These are phyloP conservation scores for Leucophenga montana DNA, from an alignment of 2,888 invertebrate genomes.

Conservation along the genomic window DNA sequence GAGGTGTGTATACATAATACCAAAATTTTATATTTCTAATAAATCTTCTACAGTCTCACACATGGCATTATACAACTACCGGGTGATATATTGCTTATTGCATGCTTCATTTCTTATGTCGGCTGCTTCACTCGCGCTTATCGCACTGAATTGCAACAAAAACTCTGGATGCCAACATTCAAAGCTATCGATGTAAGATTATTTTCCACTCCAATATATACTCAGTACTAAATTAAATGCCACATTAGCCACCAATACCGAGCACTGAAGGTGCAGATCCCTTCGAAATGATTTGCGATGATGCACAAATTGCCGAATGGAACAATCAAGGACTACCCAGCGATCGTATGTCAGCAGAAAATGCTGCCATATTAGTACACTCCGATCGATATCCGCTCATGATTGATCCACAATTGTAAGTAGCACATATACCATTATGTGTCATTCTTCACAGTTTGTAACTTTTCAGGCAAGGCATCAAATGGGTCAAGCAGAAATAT, in stretches of 20 bases:
- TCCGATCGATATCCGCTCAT: slow-evolving; percentile 95
- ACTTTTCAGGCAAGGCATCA: slow-evolving; percentile 82
- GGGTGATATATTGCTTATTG: slow-evolving; percentile 90
- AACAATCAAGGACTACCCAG: slow-evolving; percentile 94
- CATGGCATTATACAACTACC: slow-evolving; percentile 85
- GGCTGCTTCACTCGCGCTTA: slow-evolving; percentile 93
- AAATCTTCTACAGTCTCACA: slow-evolving; percentile 75
- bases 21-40: background rate
- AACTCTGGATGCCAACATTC: slow-evolving; percentile 88
- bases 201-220: background rate
- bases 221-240: slow-evolving; percentile 38
- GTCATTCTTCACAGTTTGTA: background rate
- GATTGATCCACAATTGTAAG: slow-evolving; percentile 91
- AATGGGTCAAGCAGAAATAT: slow-evolving; percentile 95
- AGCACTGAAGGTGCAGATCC: slow-evolving; percentile 87
- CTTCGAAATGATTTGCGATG: slow-evolving; percentile 89
- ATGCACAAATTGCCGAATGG: slow-evolving; percentile 93
- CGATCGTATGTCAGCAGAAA: slow-evolving; percentile 95
- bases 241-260: slow-evolving; percentile 80
- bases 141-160: slow-evolving; percentile 83
- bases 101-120: slow-evolving; percentile 95
- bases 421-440: no score
- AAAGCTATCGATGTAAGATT: slow-evolving; percentile 76
- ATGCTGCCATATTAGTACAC: slow-evolving; percentile 91
- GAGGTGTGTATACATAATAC: slow-evolving; percentile 66